phyloP scores from a whole-genome alignment of 2,113 vertebrate species.

The Hypanus sabinus region DNA sequence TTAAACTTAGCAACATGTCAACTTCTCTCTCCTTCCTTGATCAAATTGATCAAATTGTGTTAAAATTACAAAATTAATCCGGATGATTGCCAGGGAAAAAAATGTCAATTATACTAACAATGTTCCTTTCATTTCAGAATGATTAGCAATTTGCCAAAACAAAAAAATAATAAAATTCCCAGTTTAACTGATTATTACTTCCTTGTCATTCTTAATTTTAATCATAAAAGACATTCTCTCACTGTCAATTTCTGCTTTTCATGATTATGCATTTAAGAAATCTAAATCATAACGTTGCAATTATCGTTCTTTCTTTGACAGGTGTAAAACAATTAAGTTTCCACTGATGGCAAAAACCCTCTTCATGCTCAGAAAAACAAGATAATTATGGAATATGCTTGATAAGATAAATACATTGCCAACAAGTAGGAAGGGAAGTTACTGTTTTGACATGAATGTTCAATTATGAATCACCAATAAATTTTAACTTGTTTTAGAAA shows the following conservation, averaged over 20 bases:
- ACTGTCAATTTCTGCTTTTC: background rate
- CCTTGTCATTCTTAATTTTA: background rate
- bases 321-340: background rate
- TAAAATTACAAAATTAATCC: too few species aligned
- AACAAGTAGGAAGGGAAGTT: background rate
- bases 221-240: background rate
- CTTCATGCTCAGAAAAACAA: background rate
- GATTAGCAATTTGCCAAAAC: background rate
- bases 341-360: background rate
- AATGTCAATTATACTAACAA: background rate
- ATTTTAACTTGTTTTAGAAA: background rate
- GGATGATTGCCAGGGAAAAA: too few species aligned
- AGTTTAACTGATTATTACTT: background rate
- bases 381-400: background rate
- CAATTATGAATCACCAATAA: background rate
- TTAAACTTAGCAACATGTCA: background rate
- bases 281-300: background rate
- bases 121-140: background rate
- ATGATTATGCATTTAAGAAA: background rate
- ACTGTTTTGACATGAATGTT: background rate
- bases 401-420: background rate
- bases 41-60: background rate
- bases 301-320: constrained; percentile 14
- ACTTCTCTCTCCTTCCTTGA: background rate
- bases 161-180: background rate